These are phyloP conservation scores for Anisognathus igniventris DNA, from an alignment of 2,797 vertebrate genomes.

Conservation along the genomic window DNA sequence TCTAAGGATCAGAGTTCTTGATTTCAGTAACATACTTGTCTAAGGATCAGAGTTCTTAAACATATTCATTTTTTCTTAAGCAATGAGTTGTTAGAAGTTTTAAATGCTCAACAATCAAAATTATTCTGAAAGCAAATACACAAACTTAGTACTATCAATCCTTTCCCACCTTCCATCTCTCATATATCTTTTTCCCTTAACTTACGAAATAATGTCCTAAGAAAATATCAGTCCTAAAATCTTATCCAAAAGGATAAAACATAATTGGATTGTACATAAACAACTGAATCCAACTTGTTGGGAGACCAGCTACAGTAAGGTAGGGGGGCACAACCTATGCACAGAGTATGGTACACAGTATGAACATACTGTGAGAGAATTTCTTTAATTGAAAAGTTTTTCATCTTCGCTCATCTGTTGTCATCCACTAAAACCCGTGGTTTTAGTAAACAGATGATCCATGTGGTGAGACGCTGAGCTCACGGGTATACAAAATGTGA, in stretches of 20 bases:
- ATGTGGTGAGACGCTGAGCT: background rate
- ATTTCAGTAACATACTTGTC: background rate
- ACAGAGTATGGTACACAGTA: background rate
- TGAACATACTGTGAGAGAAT: background rate
- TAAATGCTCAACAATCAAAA: background rate
- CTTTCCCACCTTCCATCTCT: background rate
- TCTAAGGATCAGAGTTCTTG: background rate
- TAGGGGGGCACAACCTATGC: background rate
- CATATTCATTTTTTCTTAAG: background rate
- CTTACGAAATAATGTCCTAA: background rate
- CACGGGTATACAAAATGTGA: fast-evolving
- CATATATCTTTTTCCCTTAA: background rate
- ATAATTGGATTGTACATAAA: background rate
- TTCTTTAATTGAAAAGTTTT: background rate
- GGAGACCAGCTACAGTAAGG: background rate
- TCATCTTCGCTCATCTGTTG: background rate
- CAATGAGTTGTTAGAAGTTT: background rate
- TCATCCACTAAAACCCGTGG: background rate
- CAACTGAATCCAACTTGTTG: background rate
- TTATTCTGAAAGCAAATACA: background rate
- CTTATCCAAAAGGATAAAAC: background rate
- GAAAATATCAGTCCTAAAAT: background rate
- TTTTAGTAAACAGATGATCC: background rate
- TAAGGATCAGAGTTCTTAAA: background rate
- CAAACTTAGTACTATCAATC: background rate